phyloP scores from a whole-genome alignment of 2,797 vertebrate species.

The Cossypha dichroa region DNA sequence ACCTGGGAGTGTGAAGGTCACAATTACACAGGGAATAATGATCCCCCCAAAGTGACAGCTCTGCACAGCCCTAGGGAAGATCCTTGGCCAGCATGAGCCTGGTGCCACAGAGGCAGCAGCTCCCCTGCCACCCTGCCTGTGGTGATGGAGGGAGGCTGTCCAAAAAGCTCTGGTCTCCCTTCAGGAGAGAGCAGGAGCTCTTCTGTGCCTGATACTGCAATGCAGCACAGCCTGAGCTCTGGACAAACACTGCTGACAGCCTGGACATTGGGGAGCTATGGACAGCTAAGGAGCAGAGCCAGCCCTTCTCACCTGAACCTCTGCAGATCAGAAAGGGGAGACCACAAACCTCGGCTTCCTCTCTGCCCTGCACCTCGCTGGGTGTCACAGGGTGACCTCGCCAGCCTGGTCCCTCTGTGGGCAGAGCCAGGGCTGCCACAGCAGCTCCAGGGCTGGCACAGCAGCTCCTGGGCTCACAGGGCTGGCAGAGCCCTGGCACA shows the following conservation, averaged over 20 bases:
- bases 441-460: background rate
- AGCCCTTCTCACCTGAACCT: background rate
- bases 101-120: background rate
- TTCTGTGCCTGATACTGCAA: background rate
- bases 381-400: fast-evolving
- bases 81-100: background rate
- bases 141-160: background rate
- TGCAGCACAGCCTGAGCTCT: background rate
- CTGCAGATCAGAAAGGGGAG: background rate
- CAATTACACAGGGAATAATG: background rate
- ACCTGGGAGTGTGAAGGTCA: background rate
- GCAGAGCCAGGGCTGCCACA: background rate
- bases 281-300: background rate
- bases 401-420: background rate
- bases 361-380: background rate
- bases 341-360: background rate
- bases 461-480: background rate
- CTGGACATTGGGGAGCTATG: background rate
- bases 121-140: background rate
- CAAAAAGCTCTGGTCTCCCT: background rate
- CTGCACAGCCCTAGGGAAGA: background rate
- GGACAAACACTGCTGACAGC: background rate
- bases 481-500: background rate
- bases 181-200: background rate
- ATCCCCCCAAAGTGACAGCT: background rate